phyloP scores from a whole-genome alignment of 2,888 invertebrate species.

The Deilephila porcellus region DNA sequence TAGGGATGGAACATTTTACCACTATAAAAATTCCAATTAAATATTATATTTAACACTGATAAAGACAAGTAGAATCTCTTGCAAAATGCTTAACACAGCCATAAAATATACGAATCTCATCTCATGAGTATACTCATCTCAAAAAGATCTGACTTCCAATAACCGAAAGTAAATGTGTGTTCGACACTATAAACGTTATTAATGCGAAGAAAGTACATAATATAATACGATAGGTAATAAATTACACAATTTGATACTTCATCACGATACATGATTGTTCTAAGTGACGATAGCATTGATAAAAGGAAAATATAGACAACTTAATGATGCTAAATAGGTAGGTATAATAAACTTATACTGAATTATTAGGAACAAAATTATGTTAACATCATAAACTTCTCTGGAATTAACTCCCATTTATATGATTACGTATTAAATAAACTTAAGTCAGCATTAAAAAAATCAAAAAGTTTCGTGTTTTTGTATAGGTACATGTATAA shows the following conservation, averaged over 20 bases:
- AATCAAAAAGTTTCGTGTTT: constrained; percentile 2
- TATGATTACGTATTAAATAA: background rate
- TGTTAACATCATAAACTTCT: background rate
- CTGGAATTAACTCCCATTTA: background rate
- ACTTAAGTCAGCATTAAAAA: background rate
- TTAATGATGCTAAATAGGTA: background rate
- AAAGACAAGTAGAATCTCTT: constrained; percentile 19
- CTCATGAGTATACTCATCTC: constrained; percentile 9
- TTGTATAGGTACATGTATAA: background rate
- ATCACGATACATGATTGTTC: no score
- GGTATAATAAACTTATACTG: background rate
- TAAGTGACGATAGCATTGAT: no score
- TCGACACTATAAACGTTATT: background rate
- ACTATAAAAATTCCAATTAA: constrained; percentile 18
- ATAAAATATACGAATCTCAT: constrained; percentile 32
- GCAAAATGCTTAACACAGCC: constrained; percentile 51
- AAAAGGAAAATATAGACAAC: no score
- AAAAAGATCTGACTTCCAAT: constrained; percentile 22
- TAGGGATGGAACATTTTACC: background rate
- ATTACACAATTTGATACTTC: no score
- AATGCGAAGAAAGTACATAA: background rate
- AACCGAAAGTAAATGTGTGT: background rate
- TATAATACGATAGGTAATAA: background rate
- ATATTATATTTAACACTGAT: background rate
- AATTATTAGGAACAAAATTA: constrained; percentile 20